A percentile compares a stretch with the other conserved stretches of the same genome.
These are phyloP conservation scores for Polyodon spathula DNA, from an alignment of 2,113 vertebrate species.

Conservation along the genomic window DNA sequence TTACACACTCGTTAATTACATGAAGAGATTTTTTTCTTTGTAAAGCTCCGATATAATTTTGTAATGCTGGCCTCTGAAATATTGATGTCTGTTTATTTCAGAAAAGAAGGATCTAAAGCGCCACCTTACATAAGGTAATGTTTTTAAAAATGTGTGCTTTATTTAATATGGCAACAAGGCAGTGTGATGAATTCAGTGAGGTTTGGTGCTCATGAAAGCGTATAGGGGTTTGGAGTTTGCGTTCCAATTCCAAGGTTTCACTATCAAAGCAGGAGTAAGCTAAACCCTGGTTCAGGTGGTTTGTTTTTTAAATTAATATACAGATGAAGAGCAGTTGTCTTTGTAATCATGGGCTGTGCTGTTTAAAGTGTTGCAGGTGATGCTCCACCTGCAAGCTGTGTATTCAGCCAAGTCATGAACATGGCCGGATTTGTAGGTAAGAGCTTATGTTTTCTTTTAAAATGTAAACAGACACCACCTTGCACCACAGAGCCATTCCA, in stretches of 20 bases:
- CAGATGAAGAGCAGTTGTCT: conserved; percentile 2
- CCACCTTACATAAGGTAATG: conserved; percentile 82
- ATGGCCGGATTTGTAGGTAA: conserved; percentile 82
- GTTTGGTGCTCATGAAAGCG: not conserved
- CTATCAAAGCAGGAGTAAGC: not conserved
- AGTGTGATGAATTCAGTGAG: no score
- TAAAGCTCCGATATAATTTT: not conserved
- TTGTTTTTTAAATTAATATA: conserved; percentile 10
- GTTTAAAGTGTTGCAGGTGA: conserved; percentile 73
- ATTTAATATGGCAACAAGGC: not conserved
- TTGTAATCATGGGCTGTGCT: conserved; percentile 12
- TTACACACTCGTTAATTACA: no score
- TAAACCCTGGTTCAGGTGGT: not conserved
- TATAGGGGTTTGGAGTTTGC: not conserved
- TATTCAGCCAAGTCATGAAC: conserved; percentile 88
- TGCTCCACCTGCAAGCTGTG: conserved; percentile 76
- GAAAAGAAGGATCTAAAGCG: conserved; percentile 46
- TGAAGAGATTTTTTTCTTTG: no score
- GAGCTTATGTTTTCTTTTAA: conserved; percentile 18
- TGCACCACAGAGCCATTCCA: no score
- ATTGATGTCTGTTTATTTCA: conserved; percentile 35
- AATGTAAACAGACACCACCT: no score
- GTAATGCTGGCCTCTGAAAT: conserved; percentile 12
- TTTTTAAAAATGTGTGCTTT: not conserved
- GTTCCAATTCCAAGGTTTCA: not conserved